Evolutionary conservation across 2,797 vertebrate species (phyloP).

Genomic region (Eospalax fontanierii): DNA sequence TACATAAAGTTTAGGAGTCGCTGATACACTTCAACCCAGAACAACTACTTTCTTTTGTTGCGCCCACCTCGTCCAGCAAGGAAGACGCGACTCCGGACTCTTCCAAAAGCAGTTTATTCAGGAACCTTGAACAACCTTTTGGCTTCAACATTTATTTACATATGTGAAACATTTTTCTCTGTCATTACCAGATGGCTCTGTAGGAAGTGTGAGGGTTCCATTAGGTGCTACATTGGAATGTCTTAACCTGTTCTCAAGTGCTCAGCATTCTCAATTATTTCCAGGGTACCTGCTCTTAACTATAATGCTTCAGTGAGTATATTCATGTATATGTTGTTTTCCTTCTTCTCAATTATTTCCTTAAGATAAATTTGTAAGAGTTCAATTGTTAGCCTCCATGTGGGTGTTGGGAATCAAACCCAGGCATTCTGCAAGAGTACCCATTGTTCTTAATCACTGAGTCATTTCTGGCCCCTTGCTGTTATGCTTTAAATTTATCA

Average conservation of each 20-base stretch:
- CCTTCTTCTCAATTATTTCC: constrained; percentile 66
- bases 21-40: background rate
- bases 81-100: too few relatives aligned
- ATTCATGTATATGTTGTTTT: constrained; percentile 45
- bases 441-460: too few relatives aligned
- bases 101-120: too few relatives aligned
- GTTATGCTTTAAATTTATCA: constrained; percentile 38
- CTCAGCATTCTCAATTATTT: constrained; percentile 25
- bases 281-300: background rate
- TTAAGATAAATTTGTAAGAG: constrained; percentile 55
- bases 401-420: too few relatives aligned
- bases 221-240: background rate
- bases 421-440: too few relatives aligned
- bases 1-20: background rate
- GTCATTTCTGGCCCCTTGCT: too few relatives aligned
- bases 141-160: background rate
- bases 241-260: constrained; percentile 25
- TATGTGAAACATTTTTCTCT: background rate
- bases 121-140: too few relatives aligned
- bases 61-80: too few relatives aligned
- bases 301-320: constrained; percentile 58
- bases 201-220: background rate
- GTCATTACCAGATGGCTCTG: background rate
- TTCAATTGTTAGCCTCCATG: constrained; percentile 5
- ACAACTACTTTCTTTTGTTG: background rate